Conservation (phyloP, 2,888 invertebrate genomes). For the Apamea anceps region DNA sequence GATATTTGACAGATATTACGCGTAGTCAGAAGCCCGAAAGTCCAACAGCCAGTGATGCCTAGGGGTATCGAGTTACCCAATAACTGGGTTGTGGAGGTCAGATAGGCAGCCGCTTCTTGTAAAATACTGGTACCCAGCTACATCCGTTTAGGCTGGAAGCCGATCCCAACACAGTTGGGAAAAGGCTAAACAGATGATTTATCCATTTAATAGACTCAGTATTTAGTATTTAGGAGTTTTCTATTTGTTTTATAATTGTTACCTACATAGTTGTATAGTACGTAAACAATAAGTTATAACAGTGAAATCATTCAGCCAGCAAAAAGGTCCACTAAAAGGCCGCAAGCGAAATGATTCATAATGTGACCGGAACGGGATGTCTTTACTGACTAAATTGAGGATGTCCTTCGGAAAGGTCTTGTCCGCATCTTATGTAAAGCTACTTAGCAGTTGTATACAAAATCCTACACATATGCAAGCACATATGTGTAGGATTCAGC, state of each 20-base stretch:
- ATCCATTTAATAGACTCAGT: background rate
- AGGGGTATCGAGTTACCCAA: too few species aligned
- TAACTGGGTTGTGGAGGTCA: too few species aligned
- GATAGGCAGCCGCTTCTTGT: too few species aligned
- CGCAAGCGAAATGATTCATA: constrained; percentile 10
- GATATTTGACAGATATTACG: background rate
- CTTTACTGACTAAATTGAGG: constrained; percentile 24
- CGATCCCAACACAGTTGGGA: too few species aligned
- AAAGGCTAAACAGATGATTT: background rate
- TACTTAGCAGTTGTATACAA: background rate
- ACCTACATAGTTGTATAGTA: background rate
- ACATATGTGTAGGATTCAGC: background rate
- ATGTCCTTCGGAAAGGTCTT: constrained; percentile 33
- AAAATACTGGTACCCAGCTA: too few species aligned
- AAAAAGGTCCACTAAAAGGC: background rate
- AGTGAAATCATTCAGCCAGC: background rate
- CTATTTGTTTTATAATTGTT: too few species aligned
- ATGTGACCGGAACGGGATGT: constrained; percentile 14
- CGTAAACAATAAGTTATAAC: background rate
- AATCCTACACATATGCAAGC: background rate
- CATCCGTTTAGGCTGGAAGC: too few species aligned
- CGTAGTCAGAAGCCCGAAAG: too few species aligned
- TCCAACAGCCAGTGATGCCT: too few species aligned
- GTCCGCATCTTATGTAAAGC: background rate
- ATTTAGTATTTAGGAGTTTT: background rate